Base-by-base conservation (phyloP, 2,113 vertebrate genomes). In the Urocynchramus pylzowi region DNA sequence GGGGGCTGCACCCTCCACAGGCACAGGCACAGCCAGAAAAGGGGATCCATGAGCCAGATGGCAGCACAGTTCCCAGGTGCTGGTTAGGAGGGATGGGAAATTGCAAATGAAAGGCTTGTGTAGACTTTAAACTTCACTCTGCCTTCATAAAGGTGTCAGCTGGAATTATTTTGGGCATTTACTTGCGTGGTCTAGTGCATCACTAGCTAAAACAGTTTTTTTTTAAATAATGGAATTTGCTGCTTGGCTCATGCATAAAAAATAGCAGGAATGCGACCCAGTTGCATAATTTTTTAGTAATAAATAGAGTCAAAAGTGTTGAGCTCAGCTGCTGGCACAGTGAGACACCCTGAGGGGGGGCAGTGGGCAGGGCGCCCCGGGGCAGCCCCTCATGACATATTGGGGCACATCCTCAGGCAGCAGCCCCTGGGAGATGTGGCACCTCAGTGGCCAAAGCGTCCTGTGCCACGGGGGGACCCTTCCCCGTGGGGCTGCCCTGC, bases 281-380 rank as follows among this genome's bases (percentile, higher is more conserved):
- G 90, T 97, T 97, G 96, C 97, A 96, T 96, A 97, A 93, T 97
- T 88, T 93, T 92, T 94, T 93, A 90, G 95, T 92, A 96, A 97
- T 97, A 94, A 97, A 95, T 94, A 93, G 95, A 88, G 90, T 60
- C 61, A 84, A 61, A 88, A 92, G 54, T 74, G 93, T 94, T 96
- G 63, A 88, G 96, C 88, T 97, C 95, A 81, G 93, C 95, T 93
- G 87, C 89, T 52, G 82, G 77, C 9, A 15, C 57, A 63, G 52
- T 44, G 87, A 64, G 77, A 61, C 21, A 31, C 54, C n/a, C 77
- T 27, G 81, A 0, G 7, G 0, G 4, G 52, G 60, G 78, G 39
- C 7, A 7, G 12, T 9, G 71, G 63, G 64, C 83, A 61, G 80
- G 74, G 57, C 84, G 35, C 81, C 65, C n/a, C 0, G 0, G 33